Evolutionary conservation across 2,113 vertebrate genomes (phyloP), one percentile per base, ranked within the genome.

Genomic region (Camarhynchus parvulus): DNA sequence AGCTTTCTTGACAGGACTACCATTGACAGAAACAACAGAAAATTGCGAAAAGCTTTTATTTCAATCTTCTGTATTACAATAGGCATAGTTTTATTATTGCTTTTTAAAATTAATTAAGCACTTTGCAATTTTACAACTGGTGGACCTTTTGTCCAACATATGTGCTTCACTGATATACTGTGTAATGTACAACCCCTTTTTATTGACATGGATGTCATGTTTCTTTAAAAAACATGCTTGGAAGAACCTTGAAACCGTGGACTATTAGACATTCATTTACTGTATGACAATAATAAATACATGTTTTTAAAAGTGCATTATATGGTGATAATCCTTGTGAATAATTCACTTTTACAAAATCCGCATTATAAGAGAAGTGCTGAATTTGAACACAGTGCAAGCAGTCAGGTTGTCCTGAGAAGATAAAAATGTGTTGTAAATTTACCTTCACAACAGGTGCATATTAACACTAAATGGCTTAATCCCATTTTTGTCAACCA

Each of bases 261-360:
- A 42, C 35, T 70, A 37, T 11, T 15, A 37, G 30, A 85, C 37
- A 86, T 91, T 80, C 15, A 55, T 44, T 89, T 87, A 90, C 67
- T 41, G 15, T 35, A 55, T 30, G 12, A 76, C 44, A 76, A 47
- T 42, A 94, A 94, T 64, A 91, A 92, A 82, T 52, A 81, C 49
- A 93, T 18, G 9, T 35, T 92, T 93, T 85, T 11, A 22, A 86
- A 97, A 96, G 94, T 97, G 95, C 96, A 81, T 90, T 85, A 80
- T 46, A 72, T 56, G 56, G 62, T 67, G 87, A 77, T 66, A 94
- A 91, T 30, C 35, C 33, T 78, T 46, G 22, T 64, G 50, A 95
- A 93, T 14, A 88, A 83, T 46, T 74, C 41, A 22, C 15, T 83
- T 89, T 35, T 70, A 83, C 59, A 92, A 95, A 90, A 78, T 86